phyloP scores from a whole-genome alignment of 1,140 invertebrate genomes.

The Orchestia grillus region DNA sequence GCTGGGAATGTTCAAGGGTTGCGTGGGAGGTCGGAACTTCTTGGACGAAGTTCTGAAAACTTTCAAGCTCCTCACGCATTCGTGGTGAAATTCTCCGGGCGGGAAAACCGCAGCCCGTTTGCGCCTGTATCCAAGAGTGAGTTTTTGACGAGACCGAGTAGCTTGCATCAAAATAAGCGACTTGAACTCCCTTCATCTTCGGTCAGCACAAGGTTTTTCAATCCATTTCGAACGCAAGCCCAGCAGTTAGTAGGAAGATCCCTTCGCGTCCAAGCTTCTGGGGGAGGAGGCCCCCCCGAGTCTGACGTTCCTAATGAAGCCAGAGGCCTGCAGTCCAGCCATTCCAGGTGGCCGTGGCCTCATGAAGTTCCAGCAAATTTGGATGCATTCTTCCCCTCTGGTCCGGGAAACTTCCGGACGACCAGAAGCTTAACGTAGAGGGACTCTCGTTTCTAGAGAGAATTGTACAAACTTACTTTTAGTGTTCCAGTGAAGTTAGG shows the following conservation, averaged over 20 bases:
- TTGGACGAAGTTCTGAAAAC: background rate
- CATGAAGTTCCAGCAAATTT: background rate
- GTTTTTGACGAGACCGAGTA: background rate
- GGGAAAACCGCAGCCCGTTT: constrained; percentile 16
- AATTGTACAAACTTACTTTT: constrained; percentile 31
- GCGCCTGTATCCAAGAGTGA: background rate
- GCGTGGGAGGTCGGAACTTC: background rate
- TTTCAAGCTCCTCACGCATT: constrained; percentile 11
- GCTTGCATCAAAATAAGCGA: background rate
- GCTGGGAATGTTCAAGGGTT: background rate
- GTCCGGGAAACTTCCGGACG: background rate
- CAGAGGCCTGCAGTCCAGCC: background rate
- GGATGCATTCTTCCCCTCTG: background rate
- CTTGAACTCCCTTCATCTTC: background rate
- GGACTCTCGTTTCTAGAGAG: background rate
- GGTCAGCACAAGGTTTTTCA: background rate
- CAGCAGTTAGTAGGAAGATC: background rate
- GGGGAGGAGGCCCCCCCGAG: background rate
- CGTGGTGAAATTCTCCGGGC: background rate
- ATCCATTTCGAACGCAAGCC: background rate
- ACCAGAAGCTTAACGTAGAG: constrained; percentile 8
- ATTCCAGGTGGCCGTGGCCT: constrained; percentile 45
- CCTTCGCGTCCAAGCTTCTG: background rate
- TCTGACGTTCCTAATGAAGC: background rate
- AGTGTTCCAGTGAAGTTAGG: background rate